phyloP scores from a whole-genome alignment of 2,888 invertebrate species.

The Stratiomys singularior region DNA sequence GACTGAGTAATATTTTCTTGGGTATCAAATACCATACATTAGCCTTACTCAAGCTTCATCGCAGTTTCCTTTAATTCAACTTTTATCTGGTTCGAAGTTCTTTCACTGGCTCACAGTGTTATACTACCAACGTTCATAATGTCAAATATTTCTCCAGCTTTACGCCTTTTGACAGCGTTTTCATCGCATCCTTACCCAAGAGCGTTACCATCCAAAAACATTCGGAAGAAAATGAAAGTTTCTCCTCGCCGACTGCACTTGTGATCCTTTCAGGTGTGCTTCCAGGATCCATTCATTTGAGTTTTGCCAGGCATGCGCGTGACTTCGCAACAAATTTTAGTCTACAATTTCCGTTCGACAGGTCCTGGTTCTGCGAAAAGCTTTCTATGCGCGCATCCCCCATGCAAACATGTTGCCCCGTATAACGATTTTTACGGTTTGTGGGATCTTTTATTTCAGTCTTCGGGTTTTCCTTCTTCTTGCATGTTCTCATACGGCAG shows the following conservation, averaged over 20 bases:
- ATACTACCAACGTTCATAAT: no score
- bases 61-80: no score
- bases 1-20: no score
- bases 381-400: conserved; percentile 16
- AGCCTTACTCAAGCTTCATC: no score
- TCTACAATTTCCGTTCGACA: neutral
- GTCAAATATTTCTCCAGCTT: neutral
- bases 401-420: conserved; percentile 42
- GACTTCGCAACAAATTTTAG: neutral
- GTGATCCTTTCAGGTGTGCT: neutral
- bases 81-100: no score
- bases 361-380: neutral
- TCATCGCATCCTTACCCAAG: neutral
- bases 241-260: neutral
- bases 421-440: conserved; percentile 51
- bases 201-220: conserved; percentile 1
- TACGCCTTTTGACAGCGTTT: conserved; percentile 30
- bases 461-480: conserved; percentile 51
- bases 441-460: conserved; percentile 49
- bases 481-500: conserved; percentile 47
- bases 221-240: neutral
- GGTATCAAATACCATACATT: no score
- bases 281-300: conserved; percentile 15
- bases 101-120: no score
- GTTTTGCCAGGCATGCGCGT: neutral